phyloP scores from a whole-genome alignment of 2,113 vertebrate species.

The Menura novaehollandiae region DNA sequence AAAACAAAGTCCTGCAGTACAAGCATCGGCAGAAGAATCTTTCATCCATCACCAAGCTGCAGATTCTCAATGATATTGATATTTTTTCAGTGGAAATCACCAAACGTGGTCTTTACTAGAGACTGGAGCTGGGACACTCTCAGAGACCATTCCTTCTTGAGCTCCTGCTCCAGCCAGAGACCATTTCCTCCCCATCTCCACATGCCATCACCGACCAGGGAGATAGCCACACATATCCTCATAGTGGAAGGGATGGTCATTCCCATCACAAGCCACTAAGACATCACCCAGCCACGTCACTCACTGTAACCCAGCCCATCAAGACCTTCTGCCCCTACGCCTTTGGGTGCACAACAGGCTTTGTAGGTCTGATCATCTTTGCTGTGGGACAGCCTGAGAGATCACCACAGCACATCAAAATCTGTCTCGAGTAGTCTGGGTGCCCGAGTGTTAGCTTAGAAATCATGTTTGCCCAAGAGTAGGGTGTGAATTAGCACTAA shows the following conservation, averaged over 20 bases:
- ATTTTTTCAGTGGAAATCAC: constrained; percentile 78
- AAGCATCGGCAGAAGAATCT: constrained; percentile 74
- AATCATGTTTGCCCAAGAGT: neutral
- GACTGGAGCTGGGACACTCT: neutral
- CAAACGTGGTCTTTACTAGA: constrained; percentile 66
- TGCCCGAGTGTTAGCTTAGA: neutral
- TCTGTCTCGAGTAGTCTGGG: neutral
- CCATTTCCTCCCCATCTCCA: neutral
- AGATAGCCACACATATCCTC: accelerated
- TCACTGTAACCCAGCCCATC: neutral
- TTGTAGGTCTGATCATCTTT: neutral
- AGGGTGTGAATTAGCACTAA: neutral
- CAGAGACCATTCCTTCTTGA: neutral
- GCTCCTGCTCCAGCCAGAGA: neutral
- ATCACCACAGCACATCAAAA: neutral
- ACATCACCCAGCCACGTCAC: neutral
- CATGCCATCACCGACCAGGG: neutral
- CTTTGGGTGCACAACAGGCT: neutral
- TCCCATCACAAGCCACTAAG: neutral
- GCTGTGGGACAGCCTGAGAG: neutral
- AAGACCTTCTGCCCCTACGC: neutral
- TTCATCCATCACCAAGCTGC: constrained; percentile 72
- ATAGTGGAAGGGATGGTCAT: neutral
- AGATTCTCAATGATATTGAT: constrained; percentile 73
- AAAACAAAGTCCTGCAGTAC: constrained; percentile 74